These are phyloP conservation scores for Zygaena filipendulae DNA, from an alignment of 2,888 invertebrate genomes.

Conservation along the genomic window DNA sequence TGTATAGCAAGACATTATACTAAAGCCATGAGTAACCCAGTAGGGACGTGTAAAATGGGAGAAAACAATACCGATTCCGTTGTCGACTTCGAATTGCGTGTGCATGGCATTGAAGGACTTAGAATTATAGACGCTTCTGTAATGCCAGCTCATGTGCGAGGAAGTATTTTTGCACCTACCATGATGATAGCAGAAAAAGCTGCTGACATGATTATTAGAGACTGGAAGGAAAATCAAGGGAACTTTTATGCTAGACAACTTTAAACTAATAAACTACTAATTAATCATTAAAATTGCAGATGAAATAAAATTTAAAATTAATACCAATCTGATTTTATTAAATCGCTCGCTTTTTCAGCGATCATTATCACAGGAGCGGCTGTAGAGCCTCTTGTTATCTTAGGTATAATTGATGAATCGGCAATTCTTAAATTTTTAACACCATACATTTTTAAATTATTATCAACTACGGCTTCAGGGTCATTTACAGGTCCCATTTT, in stretches of 20 bases:
- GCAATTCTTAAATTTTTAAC: conserved; percentile 44
- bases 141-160: conserved; percentile 56
- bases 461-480: conserved; percentile 49
- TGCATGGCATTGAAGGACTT: conserved; percentile 54
- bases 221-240: conserved; percentile 54
- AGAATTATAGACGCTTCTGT: conserved; percentile 56
- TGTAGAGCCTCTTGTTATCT: conserved; percentile 52
- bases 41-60: conserved; percentile 61
- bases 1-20: conserved; percentile 60
- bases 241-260: conserved; percentile 29
- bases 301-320: conserved; percentile 36
- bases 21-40: conserved; percentile 51
- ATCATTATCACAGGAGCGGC: conserved; percentile 60
- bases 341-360: conserved; percentile 59
- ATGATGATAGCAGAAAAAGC: conserved; percentile 63
- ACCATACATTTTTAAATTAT: conserved; percentile 42
- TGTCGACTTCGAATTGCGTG: conserved; percentile 45
- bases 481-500: conserved; percentile 53
- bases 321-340: conserved; percentile 59
- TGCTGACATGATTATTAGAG: conserved; percentile 46
- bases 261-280: too few relatives aligned
- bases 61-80: conserved; percentile 46
- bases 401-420: conserved; percentile 56
- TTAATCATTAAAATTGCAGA: conserved; percentile 15
- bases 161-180: conserved; percentile 45